Evolutionary conservation across 2,888 invertebrate species (phyloP).

Genomic region (Orthosia incerta): DNA sequence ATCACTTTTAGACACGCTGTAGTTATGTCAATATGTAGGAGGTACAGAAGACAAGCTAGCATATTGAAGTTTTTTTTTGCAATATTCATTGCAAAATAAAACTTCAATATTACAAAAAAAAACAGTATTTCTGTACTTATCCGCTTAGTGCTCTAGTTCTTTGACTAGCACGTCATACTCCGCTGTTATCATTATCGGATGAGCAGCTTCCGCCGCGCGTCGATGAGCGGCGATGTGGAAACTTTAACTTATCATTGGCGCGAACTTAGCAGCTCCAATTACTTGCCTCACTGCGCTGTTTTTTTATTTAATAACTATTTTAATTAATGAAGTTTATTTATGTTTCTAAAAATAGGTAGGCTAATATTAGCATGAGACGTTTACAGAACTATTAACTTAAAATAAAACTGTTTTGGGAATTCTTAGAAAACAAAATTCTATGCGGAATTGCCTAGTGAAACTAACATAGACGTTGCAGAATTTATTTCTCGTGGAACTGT

Average conservation of each 20-base stretch:
- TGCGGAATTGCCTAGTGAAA: not conserved
- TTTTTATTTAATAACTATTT: conserved; percentile 1
- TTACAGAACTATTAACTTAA: not conserved
- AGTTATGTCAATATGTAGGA: not conserved
- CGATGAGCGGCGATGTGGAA: not conserved
- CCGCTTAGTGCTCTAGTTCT: not conserved
- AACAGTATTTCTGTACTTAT: not conserved
- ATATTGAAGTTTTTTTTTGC: too few species aligned
- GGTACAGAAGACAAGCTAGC: not conserved
- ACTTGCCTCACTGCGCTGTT: conserved; percentile 9
- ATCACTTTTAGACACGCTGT: conserved; percentile 12
- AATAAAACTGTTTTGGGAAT: not conserved
- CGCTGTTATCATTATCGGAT: conserved; percentile 10
- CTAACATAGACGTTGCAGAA: conserved; percentile 13
- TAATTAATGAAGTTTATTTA: conserved; percentile 3
- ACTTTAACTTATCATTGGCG: conserved; percentile 32
- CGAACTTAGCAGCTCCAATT: conserved; percentile 22
- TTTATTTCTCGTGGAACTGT: conserved; percentile 1
- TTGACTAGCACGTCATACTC: not conserved
- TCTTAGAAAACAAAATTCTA: not conserved
- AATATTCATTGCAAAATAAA: too few species aligned
- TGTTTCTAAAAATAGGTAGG: not conserved
- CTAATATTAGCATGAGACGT: not conserved
- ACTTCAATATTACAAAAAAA: too few species aligned
- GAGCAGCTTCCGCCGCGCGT: conserved; percentile 11